phyloP scores from a whole-genome alignment of 2,113 vertebrate species.

The Dolichotis patagonum region DNA sequence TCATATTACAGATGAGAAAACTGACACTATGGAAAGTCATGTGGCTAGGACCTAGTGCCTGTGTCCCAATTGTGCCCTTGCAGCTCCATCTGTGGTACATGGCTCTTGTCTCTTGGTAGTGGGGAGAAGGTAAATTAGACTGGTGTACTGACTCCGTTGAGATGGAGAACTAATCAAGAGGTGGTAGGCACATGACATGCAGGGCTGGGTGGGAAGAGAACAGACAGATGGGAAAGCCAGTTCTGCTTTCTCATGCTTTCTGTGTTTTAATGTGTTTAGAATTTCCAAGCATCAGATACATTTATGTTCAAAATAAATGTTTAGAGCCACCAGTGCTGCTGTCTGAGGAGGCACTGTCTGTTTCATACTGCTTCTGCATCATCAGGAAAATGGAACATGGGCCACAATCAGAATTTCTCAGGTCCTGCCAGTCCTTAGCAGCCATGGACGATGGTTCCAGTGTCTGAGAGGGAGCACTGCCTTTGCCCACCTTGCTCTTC shows the following conservation, averaged over 20 bases:
- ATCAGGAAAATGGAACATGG: not conserved
- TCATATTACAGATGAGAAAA: not conserved
- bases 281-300: conserved; percentile 25
- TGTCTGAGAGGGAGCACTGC: not conserved
- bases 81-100: not conserved
- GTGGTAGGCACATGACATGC: fast-evolving
- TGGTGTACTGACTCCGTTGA: not conserved
- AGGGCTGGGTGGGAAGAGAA: not conserved
- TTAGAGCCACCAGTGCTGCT: not conserved
- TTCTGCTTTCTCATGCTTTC: conserved; percentile 34
- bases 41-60: not conserved
- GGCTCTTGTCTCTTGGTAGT: not conserved
- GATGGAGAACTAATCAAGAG: not conserved
- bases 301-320: not conserved
- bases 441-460: fast-evolving
- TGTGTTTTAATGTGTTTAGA: not conserved
- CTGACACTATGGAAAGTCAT: not conserved
- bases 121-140: not conserved
- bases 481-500: too few species aligned
- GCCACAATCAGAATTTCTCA: not conserved
- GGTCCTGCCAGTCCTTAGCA: not conserved
- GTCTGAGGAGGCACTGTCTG: not conserved
- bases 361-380: not conserved
- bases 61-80: not conserved
- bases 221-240: not conserved